Base-by-base conservation (phyloP, 1,140 invertebrate species). In the Drosophila virilis region DNA sequence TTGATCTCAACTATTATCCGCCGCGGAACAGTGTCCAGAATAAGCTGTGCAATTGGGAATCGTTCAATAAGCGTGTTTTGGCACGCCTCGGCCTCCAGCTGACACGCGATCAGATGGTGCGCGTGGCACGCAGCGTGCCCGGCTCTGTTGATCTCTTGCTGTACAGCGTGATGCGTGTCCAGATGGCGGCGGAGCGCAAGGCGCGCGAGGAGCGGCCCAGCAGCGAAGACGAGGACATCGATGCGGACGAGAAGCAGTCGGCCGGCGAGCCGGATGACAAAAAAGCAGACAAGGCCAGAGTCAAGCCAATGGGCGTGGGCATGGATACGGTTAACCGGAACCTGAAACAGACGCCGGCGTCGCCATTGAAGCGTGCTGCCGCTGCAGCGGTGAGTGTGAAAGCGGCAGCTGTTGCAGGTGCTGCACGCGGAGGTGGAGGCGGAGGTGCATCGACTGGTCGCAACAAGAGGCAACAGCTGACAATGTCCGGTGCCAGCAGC, bases 21-120 rank as follows among this genome's bases (percentile, higher is more conserved):
- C 93, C 95, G 0, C 92, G 94, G 15, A 96, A 94, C 83, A 94
- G 95, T 40, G 92, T 95, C 35, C 91, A 94, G 0, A 93, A 95
- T 46, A 96, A 96, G 91, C 78, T 96, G 12, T 94, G 94, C 43
- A 96, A 96, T 77, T 97, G 96, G 96, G 93, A 94, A 64, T 95
- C 94, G 0, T 89, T 96, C 8, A 96, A 96, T 80, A 93, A 94
- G 38, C 96, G 95, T 74, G 94, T 95, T 1, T 83, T 96, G 2
- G 93, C 93, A 35, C 95, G 95, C 66, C 85, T 96, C 1, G 92
- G 93, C 38, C 90, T 96, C 1, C 94, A 93, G 70, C 74, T 96
- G 38, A 93, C 93, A 28, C 93, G 93, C 8, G 93, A 94, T 3
- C 93, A 93, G 0, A 95, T 96, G 70, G 93, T 94, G 62, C 92